A percentile compares a stretch with the other conserved stretches of the same genome.
phyloP scores from a whole-genome alignment of 2,888 invertebrate genomes.

The Trachelus tabidus region DNA sequence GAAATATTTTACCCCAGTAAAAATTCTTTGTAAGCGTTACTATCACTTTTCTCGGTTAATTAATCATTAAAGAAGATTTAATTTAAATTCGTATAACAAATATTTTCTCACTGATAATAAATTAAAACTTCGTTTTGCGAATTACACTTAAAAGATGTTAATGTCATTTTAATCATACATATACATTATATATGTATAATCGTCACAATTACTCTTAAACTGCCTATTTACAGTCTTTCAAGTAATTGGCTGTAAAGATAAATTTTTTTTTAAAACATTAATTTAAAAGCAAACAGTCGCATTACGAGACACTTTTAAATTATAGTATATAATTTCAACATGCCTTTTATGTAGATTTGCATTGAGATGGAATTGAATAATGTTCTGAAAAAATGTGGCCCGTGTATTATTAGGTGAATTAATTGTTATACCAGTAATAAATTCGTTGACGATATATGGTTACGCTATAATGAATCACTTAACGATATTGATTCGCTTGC shows the following conservation, averaged over 20 bases:
- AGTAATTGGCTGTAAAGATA: background rate
- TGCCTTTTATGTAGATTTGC: background rate
- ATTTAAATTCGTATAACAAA: background rate
- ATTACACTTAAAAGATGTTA: background rate
- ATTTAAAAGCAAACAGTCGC: background rate
- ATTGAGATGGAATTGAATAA: background rate
- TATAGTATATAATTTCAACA: background rate
- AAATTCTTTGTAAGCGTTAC: background rate
- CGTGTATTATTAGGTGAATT: background rate
- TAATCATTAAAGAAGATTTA: background rate
- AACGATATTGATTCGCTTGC: background rate
- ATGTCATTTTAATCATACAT: background rate
- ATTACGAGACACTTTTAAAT: background rate
- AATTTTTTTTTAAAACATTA: background rate
- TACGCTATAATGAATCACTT: background rate
- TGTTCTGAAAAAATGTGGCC: background rate
- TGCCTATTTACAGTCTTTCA: background rate
- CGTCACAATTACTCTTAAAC: background rate
- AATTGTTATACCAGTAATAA: background rate
- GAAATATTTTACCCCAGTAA: background rate
- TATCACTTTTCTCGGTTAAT: background rate
- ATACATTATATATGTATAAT: too few species aligned
- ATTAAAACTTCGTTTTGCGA: background rate
- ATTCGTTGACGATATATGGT: background rate
- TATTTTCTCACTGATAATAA: background rate